Percentiles rank a stretch among this genome's conserved stretches.
Evolutionary conservation across 2,113 vertebrate genomes (phyloP).

Genomic region (Acanthisitta chloris): DNA sequence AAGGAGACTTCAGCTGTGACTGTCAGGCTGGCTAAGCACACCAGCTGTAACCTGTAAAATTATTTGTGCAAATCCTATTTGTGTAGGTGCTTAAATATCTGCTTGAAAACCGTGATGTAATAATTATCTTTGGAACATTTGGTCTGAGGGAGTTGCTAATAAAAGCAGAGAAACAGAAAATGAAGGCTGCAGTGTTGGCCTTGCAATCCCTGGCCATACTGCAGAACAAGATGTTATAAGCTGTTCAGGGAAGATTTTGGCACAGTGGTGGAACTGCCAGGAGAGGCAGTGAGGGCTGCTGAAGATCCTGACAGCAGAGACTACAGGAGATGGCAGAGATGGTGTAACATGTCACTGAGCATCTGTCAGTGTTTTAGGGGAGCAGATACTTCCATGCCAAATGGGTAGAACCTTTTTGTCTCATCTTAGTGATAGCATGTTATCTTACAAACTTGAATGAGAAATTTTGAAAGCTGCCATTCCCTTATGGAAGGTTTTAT

Average conservation of each 20-base stretch:
- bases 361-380: background rate
- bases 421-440: background rate
- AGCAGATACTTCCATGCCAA: background rate
- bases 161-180: background rate
- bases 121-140: slow-evolving; percentile 8
- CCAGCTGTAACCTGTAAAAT: background rate
- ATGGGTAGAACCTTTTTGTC: background rate
- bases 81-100: background rate
- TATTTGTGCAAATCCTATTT: background rate
- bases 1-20: background rate
- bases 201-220: background rate
- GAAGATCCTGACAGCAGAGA: background rate
- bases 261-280: background rate
- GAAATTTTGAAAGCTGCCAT: background rate
- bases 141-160: background rate
- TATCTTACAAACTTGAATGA: background rate
- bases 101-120: background rate
- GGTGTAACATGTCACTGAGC: background rate
- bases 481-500: background rate
- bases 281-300: background rate
- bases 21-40: background rate
- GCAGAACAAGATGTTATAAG: background rate
- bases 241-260: background rate
- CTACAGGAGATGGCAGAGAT: background rate
- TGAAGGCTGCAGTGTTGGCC: background rate